Evolutionary conservation across 2,888 invertebrate species (phyloP).

Genomic region (Philonicus albiceps): DNA sequence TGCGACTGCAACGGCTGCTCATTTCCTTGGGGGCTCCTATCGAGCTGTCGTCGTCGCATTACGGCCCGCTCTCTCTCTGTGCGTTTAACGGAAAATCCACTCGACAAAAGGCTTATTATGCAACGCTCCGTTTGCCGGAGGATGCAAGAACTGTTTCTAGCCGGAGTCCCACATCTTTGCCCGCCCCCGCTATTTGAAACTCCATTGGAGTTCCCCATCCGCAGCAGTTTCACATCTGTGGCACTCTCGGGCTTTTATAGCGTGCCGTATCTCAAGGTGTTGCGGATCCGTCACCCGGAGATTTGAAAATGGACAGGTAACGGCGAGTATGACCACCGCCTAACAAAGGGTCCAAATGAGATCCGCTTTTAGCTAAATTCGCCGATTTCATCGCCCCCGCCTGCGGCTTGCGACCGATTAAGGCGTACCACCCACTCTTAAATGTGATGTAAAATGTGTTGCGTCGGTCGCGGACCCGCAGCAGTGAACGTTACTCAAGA

Average conservation of each 20-base stretch:
- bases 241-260: not conserved
- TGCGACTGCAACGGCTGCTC: not conserved
- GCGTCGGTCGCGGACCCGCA: not conserved
- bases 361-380: not conserved
- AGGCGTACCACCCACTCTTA: not conserved
- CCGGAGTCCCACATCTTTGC: not conserved
- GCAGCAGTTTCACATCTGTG: not conserved
- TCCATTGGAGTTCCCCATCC: not conserved
- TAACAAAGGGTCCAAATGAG: not conserved
- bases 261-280: not conserved
- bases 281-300: slow-evolving; percentile 1
- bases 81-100: slow-evolving; percentile 26
- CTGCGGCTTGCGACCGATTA: not conserved
- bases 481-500: not conserved
- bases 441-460: not conserved
- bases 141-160: slow-evolving; percentile 14
- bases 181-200: not conserved
- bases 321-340: not conserved
- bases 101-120: slow-evolving; percentile 37
- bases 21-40: slow-evolving; percentile 7
- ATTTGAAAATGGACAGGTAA: slow-evolving; percentile 13
- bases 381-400: not conserved
- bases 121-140: not conserved
- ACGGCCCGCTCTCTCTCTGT: not conserved
- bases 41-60: not conserved